A percentile compares a stretch with the other conserved stretches of the same genome.
Conservation (phyloP, 2,888 invertebrate species). For the Mongoloraphidia duomilia region DNA sequence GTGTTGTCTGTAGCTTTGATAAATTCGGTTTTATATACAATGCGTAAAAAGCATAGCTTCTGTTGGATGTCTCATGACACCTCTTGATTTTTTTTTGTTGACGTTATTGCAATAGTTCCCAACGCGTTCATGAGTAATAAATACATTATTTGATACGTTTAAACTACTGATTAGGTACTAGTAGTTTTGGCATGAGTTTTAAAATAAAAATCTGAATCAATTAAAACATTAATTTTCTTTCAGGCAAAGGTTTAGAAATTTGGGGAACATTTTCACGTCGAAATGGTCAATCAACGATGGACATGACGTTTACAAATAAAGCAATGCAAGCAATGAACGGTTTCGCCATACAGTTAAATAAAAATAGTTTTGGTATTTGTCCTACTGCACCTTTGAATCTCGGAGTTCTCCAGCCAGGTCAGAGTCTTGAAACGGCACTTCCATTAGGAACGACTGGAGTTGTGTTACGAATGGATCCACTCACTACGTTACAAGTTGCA, state of each 20-base stretch:
- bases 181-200: too few relatives aligned
- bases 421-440: conserved; percentile 62
- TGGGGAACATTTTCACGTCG: conserved; percentile 84
- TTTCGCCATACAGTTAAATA: conserved; percentile 97
- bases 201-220: too few relatives aligned
- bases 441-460: conserved; percentile 73
- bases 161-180: too few relatives aligned
- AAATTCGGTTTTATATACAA: too few relatives aligned
- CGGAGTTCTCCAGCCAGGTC: conserved; percentile 64
- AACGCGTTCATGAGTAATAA: too few relatives aligned
- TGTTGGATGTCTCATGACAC: too few relatives aligned
- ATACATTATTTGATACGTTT: too few relatives aligned
- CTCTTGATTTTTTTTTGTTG: too few relatives aligned
- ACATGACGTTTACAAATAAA: conserved; percentile 91
- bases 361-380: conserved; percentile 93
- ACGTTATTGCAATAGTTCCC: too few relatives aligned
- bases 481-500: conserved; percentile 94
- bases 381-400: conserved; percentile 75
- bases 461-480: conserved; percentile 93
- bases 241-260: conserved; percentile 74
- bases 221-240: too few relatives aligned
- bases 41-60: too few relatives aligned
- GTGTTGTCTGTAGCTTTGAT: too few relatives aligned
- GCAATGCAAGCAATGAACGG: conserved; percentile 89
- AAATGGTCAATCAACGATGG: conserved; percentile 80